phyloP scores from a whole-genome alignment of 2,797 vertebrate genomes.

The Mormyrops attenuatus region DNA sequence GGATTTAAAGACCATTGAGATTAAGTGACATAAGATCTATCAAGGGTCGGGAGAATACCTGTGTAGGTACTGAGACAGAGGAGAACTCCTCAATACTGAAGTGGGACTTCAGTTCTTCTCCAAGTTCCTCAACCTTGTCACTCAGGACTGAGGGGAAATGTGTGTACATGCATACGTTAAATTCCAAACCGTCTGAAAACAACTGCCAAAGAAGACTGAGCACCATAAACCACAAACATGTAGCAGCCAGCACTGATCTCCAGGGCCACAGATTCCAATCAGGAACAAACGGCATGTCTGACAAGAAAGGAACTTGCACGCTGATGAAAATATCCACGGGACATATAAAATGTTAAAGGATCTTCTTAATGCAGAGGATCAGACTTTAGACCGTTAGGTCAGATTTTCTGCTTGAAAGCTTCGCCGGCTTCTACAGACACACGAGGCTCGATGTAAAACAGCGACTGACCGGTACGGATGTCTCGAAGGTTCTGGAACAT shows the following conservation, averaged over 20 bases:
- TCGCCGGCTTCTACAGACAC: neutral
- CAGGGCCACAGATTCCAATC: neutral
- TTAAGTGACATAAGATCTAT: neutral
- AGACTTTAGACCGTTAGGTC: neutral
- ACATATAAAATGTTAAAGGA: neutral
- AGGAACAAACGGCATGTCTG: neutral
- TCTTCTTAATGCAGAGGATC: neutral
- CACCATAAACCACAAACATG: neutral
- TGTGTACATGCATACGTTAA: neutral
- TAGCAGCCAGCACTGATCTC: neutral
- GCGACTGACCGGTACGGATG: constrained; percentile 67
- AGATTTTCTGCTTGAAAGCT: neutral
- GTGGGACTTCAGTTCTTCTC: constrained; percentile 64
- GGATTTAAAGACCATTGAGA: neutral
- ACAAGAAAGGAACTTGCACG: neutral
- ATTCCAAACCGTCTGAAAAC: neutral
- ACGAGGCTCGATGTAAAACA: too few species aligned
- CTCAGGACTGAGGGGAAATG: constrained; percentile 59
- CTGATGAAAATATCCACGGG: neutral
- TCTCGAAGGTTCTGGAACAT: constrained; percentile 88
- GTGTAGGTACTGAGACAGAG: constrained; percentile 64
- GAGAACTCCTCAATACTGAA: constrained; percentile 79
- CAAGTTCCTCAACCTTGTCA: constrained; percentile 79
- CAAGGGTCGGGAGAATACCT: constrained; percentile 58
- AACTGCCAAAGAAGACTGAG: neutral